Percentiles rank a stretch among this genome's conserved stretches.
These are phyloP conservation scores for Caracal caracal DNA, from an alignment of 2,113 vertebrate species.

Conservation along the genomic window DNA sequence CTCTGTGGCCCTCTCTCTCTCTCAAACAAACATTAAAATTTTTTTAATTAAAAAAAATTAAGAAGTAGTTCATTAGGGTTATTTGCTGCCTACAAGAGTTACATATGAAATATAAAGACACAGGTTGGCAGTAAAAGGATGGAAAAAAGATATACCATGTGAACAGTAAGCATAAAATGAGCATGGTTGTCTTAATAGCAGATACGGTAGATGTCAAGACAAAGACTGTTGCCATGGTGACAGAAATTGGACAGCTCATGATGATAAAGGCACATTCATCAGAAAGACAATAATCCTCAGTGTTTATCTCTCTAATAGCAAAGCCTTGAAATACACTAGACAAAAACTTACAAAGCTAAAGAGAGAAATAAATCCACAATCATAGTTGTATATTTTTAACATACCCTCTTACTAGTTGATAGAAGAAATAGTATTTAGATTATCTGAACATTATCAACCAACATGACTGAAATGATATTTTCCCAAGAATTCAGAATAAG, in stretches of 20 bases:
- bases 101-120: not conserved
- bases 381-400: not conserved
- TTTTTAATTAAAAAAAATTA: not conserved
- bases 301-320: not conserved
- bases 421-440: not conserved
- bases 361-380: conserved; percentile 18
- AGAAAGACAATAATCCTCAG: not conserved
- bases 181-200: not conserved
- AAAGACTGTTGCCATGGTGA: not conserved
- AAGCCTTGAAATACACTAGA: not conserved
- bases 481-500: not conserved
- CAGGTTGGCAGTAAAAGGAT: not conserved
- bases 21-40: too few species aligned
- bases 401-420: not conserved
- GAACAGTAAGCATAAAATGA: not conserved
- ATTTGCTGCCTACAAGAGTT: not conserved
- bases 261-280: not conserved
- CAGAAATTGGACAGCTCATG: not conserved
- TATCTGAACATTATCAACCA: not conserved
- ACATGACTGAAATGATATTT: not conserved
- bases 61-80: not conserved
- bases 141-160: not conserved
- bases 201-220: not conserved
- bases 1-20: too few species aligned
- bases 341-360: not conserved